Base-by-base conservation (phyloP, 2,113 vertebrate genomes). In the Dipodomys stephensi region DNA sequence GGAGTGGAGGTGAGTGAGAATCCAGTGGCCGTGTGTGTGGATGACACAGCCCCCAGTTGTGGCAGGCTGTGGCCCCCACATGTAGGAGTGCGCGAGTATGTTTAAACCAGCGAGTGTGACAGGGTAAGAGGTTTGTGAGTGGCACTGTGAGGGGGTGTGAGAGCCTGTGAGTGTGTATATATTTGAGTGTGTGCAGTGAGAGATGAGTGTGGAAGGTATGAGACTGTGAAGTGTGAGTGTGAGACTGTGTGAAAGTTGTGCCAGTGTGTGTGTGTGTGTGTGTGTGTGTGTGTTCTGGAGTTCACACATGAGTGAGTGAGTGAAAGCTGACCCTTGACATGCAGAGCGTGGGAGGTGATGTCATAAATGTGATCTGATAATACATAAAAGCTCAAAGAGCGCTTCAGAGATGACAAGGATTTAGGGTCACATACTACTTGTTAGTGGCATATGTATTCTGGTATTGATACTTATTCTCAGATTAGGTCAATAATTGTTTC, bases 391-490 rank as follows among this genome's bases (percentile, higher is more conserved):
- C 68, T 73, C 18, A 57, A 9, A 32, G 72, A 39, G 25, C 35
- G 16, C 6, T 27, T 44, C 20, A 25, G 69, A 39, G 57, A 53
- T 20, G 74, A 23, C 0, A 2, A 53, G 35, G 64, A 71, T 28
- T 18, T 12, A 49, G 28, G 9, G 22, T 25, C 28, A 53, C 77
- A 18, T 15, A 2, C 8, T 15, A 2, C n/a, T 27, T 39, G 57
- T 67, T 12, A 27, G 44, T 1, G 35, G 68, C 39, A 27, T 0
- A 0, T 22, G 9, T 15, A 5, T 0, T 27, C 28, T 44, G 65
- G 11, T 2, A 39, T 5, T 1, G 0, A 39, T 0, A 11, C 30
- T 27, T 57, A 20, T 72, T 53, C 72, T 83, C 4, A 10, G 9
- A 9, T 6, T 35, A 11, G 62, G 65, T 25, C 6, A 20, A 44